These are phyloP conservation scores for Luperina testacea DNA, from an alignment of 2,888 invertebrate species.

Conservation along the genomic window DNA sequence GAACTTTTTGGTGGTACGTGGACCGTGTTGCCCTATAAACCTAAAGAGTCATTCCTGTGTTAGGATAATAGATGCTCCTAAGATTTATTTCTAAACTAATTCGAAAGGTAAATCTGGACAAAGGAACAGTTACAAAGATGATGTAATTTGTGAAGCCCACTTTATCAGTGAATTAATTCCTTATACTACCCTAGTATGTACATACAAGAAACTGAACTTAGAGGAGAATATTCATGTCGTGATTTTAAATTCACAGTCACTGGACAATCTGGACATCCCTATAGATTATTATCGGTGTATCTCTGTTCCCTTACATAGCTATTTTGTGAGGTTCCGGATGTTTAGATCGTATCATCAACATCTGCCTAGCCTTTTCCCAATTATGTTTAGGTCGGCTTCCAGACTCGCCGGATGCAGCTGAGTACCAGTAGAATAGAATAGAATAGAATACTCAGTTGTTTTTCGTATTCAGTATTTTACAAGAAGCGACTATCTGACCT, in stretches of 20 bases:
- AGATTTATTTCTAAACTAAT: no score
- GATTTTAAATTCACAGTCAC: background rate
- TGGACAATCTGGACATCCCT: no score
- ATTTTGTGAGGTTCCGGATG: background rate
- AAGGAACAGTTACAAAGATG: background rate
- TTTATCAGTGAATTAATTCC: background rate
- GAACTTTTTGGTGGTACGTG: slow-evolving; percentile 9
- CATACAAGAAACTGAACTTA: no score
- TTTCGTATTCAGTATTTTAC: no score
- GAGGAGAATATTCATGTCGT: no score
- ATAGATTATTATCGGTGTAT: background rate
- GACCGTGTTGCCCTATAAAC: background rate
- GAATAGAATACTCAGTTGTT: no score
- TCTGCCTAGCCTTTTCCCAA: no score
- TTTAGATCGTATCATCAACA: background rate
- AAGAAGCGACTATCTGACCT: no score
- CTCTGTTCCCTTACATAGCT: background rate
- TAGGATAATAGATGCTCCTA: no score
- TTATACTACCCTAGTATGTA: background rate
- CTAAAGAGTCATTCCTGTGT: background rate
- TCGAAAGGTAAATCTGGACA: background rate
- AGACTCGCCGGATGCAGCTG: no score
- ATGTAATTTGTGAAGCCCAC: background rate
- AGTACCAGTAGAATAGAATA: no score
- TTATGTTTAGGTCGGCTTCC: no score